These are phyloP conservation scores for Nephrotoma flavescens DNA, from an alignment of 2,888 invertebrate genomes.

Conservation along the genomic window DNA sequence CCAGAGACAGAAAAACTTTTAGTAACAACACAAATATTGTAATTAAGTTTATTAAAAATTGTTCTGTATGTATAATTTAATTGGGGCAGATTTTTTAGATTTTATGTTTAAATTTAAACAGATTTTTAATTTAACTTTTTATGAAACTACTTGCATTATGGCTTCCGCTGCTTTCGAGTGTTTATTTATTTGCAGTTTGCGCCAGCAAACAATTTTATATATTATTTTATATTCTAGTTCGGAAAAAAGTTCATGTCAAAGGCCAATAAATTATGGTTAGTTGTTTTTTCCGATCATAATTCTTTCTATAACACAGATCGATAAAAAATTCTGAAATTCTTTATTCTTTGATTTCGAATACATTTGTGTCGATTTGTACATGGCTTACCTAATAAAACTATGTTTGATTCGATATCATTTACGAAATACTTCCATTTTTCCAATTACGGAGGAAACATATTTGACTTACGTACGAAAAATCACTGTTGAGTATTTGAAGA, in stretches of 20 bases:
- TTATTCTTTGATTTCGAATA: neutral
- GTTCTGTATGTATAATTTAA: neutral
- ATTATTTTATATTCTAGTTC: neutral
- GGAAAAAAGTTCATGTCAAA: neutral
- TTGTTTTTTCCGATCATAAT: neutral
- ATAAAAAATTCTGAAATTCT: neutral
- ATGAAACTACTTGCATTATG: neutral
- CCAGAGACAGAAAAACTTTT: neutral
- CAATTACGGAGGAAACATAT: no score
- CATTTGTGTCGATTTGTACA: neutral
- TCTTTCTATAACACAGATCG: neutral
- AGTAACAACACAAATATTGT: neutral
- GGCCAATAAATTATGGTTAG: neutral
- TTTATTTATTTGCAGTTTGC: neutral
- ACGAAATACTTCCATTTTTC: neutral
- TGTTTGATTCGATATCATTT: neutral
- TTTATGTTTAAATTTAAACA: neutral
- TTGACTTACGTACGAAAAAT: no score
- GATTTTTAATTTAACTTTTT: neutral
- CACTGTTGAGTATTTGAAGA: no score
- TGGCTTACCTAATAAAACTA: neutral
- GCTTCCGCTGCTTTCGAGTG: neutral
- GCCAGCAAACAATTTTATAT: neutral
- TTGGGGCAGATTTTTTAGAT: neutral
- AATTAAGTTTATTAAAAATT: neutral